phyloP scores from a whole-genome alignment of 2,888 invertebrate genomes.

The Diplazon laetatorius region DNA sequence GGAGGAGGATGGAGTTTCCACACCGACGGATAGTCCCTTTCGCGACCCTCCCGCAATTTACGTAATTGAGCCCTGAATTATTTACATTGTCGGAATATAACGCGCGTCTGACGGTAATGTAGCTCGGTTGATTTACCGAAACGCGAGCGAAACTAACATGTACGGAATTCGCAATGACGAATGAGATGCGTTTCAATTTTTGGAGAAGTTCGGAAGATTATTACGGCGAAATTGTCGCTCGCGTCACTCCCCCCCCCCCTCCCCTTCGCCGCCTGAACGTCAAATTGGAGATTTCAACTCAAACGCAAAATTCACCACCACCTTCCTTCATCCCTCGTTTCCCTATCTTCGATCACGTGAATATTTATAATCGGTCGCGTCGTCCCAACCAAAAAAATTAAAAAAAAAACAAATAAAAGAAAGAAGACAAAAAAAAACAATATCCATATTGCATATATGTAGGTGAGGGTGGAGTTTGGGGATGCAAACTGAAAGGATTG shows the following conservation, averaged over 20 bases:
- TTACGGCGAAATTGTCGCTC: neutral
- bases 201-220: neutral
- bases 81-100: slow-evolving; percentile 79
- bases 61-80: slow-evolving; percentile 82
- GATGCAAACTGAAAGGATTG: slow-evolving; percentile 13
- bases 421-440: slow-evolving; percentile 4
- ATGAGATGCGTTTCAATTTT: slow-evolving; percentile 3
- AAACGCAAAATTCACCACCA: neutral
- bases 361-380: slow-evolving; percentile 24
- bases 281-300: neutral
- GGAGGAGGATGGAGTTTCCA: slow-evolving; percentile 23
- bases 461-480: slow-evolving; percentile 10
- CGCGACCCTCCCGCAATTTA: slow-evolving; percentile 73
- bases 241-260: too few species aligned
- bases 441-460: slow-evolving; percentile 30
- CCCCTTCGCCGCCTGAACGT: too few species aligned
- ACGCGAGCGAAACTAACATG: neutral
- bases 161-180: neutral
- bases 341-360: neutral
- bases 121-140: slow-evolving; percentile 16
- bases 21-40: slow-evolving; percentile 13
- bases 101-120: slow-evolving; percentile 72
- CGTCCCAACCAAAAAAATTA: neutral
- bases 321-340: neutral
- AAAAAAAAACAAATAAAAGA: slow-evolving; percentile 10